These are phyloP conservation scores for Eurosta solidaginis DNA, from an alignment of 1,140 invertebrate genomes.

Conservation along the genomic window DNA sequence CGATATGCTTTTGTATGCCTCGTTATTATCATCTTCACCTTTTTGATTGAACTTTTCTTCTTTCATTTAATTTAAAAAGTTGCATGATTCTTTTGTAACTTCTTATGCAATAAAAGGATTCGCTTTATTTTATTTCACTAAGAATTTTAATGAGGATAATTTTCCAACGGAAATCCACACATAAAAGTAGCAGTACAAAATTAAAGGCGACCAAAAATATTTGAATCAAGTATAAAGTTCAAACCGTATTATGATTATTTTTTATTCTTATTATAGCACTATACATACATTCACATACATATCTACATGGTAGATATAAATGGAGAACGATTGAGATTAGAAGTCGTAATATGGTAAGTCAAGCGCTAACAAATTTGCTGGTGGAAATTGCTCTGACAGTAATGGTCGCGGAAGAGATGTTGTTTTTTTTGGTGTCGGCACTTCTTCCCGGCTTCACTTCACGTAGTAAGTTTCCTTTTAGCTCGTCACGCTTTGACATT, in stretches of 20 bases:
- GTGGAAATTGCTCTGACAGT: neutral
- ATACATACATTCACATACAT: too few species aligned
- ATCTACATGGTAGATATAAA: too few species aligned
- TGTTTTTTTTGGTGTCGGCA: neutral
- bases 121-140: neutral
- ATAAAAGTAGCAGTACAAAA: neutral
- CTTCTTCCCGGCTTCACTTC: neutral
- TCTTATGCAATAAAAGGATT: neutral
- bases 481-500: neutral
- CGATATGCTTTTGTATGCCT: too few species aligned
- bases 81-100: neutral
- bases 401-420: neutral
- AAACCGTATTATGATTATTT: neutral
- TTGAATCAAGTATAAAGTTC: neutral
- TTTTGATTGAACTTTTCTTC: neutral
- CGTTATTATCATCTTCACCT: neutral
- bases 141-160: slow-evolving; percentile 24
- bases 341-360: too few species aligned
- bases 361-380: too few species aligned
- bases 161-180: neutral
- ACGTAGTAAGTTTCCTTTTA: neutral
- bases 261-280: too few species aligned
- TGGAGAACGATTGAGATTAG: too few species aligned
- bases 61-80: slow-evolving; percentile 4
- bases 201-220: neutral